Base-by-base conservation (phyloP, 2,113 vertebrate genomes). In the Prunella himalayana region DNA sequence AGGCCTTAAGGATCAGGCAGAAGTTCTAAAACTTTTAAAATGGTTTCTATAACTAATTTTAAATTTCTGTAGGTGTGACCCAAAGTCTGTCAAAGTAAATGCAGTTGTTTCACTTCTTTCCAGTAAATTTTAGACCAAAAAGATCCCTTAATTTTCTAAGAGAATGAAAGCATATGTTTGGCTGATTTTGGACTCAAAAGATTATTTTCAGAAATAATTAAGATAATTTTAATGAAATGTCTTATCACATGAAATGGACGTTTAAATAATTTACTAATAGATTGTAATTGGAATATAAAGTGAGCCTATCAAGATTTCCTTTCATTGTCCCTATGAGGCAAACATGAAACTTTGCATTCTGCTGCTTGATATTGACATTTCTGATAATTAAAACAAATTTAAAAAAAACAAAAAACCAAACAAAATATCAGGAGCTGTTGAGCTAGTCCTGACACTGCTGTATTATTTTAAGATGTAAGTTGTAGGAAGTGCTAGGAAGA, bases 341-440 rank as follows among this genome's bases (percentile, higher is more conserved):
- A 91, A 68, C 7, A n/a, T 17, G 66, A 35, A n/a, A 6, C 53
- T 93, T 86, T 77, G 7, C 8, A 51, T 92, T 59, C 16, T 66
- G 28, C 42, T 72, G 13, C 17, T 91, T 54, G 19, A 41, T 64
- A 45, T 12, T 79, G 17, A 57, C 4, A 64, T 75, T 82, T 77
- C 23, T 80, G 42, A 86, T 64, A 61, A 61, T 19, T 14, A 75
- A 63, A 82, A 35, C 6, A 82, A 66, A 15, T 9, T 4, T 3
- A 41, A n/a, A 37, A 49, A 6, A n/a, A 2, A 10, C 6, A 0
- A 11, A 30, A 17, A 39, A 2, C 1, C 15, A 41, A 56, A 22
- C 5, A 39, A 27, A 56, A 65, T 39, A 57, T 15, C 15, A 49
- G 5, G 16, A 86, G 25, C 12, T 6, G 6, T n/a, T 75, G 10